A percentile compares a stretch with the other conserved stretches of the same genome.
phyloP scores from a whole-genome alignment of 2,797 vertebrate species.

The Sebastolobus alascanus region DNA sequence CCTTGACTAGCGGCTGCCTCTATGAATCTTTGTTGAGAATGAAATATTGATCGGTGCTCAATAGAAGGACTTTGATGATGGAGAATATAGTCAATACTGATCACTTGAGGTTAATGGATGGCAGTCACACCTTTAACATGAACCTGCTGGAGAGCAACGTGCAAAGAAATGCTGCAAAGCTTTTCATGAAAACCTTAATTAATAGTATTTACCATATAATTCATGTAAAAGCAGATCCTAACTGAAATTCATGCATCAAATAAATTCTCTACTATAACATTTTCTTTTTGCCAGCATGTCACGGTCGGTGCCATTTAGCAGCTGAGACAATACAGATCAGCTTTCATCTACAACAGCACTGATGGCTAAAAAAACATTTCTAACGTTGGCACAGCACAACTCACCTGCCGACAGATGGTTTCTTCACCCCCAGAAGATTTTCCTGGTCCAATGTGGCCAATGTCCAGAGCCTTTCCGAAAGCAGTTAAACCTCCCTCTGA shows the following conservation, averaged over 20 bases:
- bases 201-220: not conserved
- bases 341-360: not conserved
- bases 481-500: conserved; percentile 10
- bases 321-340: conserved; percentile 10
- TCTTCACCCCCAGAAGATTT: conserved; percentile 27
- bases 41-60: conserved; percentile 10
- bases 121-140: not conserved
- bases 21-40: conserved; percentile 1
- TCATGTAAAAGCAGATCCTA: not conserved
- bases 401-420: conserved; percentile 46
- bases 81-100: not conserved
- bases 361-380: conserved; percentile 48
- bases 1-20: not conserved
- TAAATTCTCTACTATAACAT: not conserved
- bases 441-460: conserved; percentile 33
- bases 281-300: not conserved
- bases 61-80: not conserved
- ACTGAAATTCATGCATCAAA: not conserved
- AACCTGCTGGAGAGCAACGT: not conserved
- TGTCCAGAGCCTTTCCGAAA: conserved; percentile 42
- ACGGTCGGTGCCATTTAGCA: not conserved
- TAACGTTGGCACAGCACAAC: not conserved
- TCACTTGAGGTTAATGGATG: not conserved
- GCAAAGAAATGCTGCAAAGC: not conserved
- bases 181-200: not conserved